Evolutionary conservation across 2,113 vertebrate genomes (phyloP).

Genomic region (Fukomys damarensis): DNA sequence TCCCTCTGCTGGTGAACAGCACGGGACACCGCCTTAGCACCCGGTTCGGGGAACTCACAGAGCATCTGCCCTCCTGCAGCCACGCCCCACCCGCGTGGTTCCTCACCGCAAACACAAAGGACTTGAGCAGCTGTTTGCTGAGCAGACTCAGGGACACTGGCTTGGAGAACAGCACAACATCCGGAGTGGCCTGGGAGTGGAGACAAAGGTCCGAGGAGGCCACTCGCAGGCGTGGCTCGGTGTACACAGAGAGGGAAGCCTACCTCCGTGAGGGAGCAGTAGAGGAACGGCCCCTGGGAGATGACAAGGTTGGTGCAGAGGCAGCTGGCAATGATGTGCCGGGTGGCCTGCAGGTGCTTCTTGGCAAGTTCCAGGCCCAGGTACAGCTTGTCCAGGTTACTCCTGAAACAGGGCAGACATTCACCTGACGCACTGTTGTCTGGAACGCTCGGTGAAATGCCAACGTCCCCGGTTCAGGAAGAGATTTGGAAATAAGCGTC

Average conservation of each 20-base stretch:
- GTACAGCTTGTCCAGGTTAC: constrained; percentile 93
- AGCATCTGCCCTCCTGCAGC: background rate
- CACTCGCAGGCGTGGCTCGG: background rate
- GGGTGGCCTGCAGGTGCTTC: constrained; percentile 93
- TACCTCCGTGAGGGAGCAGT: constrained; percentile 97
- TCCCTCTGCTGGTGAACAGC: background rate
- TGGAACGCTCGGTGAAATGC: background rate
- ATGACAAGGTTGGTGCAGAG: constrained; percentile 97
- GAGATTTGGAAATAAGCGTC: background rate
- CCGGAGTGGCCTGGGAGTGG: constrained; percentile 92
- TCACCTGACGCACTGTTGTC: background rate
- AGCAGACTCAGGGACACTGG: constrained; percentile 93
- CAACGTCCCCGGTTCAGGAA: background rate
- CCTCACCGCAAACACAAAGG: constrained; percentile 95
- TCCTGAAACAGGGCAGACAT: constrained; percentile 83
- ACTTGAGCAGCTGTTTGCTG: constrained; percentile 95
- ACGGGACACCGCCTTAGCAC: background rate
- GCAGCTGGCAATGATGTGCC: constrained; percentile 97
- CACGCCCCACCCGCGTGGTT: background rate
- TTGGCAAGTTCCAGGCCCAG: constrained; percentile 94
- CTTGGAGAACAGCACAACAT: constrained; percentile 95
- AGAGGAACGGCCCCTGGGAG: constrained; percentile 98
- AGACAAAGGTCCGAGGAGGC: background rate
- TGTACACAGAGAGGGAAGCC: fast-evolving
- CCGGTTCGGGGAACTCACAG: background rate